phyloP scores from a whole-genome alignment of 2,113 vertebrate genomes.

The Todiramphus chloris region DNA sequence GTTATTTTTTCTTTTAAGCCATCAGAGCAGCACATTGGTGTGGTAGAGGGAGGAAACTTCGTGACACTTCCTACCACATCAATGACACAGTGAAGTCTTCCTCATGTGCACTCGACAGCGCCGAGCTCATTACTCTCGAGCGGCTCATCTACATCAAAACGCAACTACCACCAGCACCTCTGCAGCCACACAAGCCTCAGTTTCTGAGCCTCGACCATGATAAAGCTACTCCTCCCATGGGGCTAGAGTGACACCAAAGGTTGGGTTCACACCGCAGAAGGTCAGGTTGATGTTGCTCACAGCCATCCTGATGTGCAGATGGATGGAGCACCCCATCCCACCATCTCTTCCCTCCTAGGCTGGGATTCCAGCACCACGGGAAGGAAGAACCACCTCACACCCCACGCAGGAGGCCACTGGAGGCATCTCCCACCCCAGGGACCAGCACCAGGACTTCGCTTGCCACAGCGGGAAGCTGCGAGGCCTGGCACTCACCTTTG shows the following conservation, averaged over 20 bases:
- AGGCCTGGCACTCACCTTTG: not conserved
- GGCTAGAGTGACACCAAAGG: not conserved
- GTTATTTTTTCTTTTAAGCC: not conserved
- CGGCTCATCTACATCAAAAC: not conserved
- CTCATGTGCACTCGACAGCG: fast-evolving
- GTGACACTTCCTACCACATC: fast-evolving
- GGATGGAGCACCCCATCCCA: fast-evolving
- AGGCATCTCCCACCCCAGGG: fast-evolving
- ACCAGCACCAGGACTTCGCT: not conserved
- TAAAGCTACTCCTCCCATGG: not conserved
- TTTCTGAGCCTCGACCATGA: fast-evolving
- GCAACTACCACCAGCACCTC: fast-evolving
- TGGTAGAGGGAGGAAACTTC: not conserved
- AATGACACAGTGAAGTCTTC: fast-evolving
- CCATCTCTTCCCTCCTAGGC: not conserved
- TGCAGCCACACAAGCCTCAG: fast-evolving
- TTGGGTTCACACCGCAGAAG: not conserved
- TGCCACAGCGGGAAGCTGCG: not conserved
- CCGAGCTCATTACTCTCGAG: fast-evolving
- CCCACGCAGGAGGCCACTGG: not conserved
- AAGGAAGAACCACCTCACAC: not conserved
- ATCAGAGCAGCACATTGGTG: fast-evolving
- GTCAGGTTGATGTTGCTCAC: fast-evolving
- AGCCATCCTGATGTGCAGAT: fast-evolving
- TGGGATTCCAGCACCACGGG: fast-evolving